Evolutionary conservation across 2,888 invertebrate genomes (phyloP).

Genomic region (Mythimna vitellina): DNA sequence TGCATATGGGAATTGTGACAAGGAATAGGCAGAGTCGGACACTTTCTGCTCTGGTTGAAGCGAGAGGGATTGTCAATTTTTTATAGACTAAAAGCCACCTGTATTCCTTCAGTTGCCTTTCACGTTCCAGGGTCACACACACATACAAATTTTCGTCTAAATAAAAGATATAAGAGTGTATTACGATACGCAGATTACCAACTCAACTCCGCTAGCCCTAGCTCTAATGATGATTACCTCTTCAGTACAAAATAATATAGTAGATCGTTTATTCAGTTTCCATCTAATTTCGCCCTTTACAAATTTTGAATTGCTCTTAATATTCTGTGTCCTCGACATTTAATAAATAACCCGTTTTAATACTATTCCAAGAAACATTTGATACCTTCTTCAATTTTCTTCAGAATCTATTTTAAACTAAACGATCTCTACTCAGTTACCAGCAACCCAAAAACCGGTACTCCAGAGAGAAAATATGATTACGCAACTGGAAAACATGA

Average conservation of each 20-base stretch:
- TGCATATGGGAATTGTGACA: too few relatives aligned
- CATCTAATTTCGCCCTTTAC: constrained; percentile 16
- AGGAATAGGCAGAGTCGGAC: too few relatives aligned
- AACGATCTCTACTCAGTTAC: neutral
- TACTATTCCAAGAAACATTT: neutral
- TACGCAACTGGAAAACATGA: too few relatives aligned
- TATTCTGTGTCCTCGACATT: constrained; percentile 6
- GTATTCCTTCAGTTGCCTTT: too few relatives aligned
- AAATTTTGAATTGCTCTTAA: constrained; percentile 9
- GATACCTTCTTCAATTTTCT: neutral
- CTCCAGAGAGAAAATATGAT: neutral
- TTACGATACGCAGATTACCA: constrained; percentile 2
- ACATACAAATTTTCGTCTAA: too few relatives aligned
- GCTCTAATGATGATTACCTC: constrained; percentile 22
- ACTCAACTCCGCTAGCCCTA: neutral
- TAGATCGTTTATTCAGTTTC: constrained; percentile 2
- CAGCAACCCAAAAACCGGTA: neutral
- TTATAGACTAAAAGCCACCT: too few relatives aligned
- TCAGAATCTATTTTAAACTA: neutral
- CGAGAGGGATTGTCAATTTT: too few relatives aligned
- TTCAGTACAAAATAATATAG: constrained; percentile 12
- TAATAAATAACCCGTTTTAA: neutral
- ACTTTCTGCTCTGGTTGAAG: too few relatives aligned
- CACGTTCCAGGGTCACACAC: too few relatives aligned
- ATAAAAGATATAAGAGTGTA: too few relatives aligned